Conservation (phyloP, 2,113 vertebrate genomes). For the Excalfactoria chinensis region DNA sequence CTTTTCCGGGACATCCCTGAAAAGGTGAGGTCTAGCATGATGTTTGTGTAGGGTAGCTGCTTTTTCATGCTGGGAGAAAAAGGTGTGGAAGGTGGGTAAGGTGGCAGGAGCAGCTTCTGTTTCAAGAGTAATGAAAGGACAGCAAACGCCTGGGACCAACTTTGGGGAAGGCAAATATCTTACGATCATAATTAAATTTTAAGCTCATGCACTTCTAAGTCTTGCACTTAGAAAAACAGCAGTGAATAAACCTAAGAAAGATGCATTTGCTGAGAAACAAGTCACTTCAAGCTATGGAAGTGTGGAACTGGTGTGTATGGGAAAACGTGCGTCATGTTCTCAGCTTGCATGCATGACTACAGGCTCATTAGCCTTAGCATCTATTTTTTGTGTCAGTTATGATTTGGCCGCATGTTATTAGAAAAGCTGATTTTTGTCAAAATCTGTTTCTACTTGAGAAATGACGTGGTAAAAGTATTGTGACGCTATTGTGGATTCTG, state of each 20-base stretch:
- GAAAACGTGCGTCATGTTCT: not conserved
- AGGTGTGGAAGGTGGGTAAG: rapidly evolving
- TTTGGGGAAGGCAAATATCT: not conserved
- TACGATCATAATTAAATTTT: not conserved
- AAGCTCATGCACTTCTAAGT: not conserved
- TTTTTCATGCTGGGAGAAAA: not conserved
- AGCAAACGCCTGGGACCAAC: not conserved
- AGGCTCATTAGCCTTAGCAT: not conserved
- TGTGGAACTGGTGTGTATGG: not conserved
- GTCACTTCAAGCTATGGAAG: not conserved
- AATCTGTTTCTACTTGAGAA: not conserved
- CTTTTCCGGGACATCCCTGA: not conserved
- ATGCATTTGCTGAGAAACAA: not conserved
- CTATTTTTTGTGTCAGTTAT: not conserved
- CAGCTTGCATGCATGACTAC: not conserved
- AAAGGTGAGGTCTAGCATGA: not conserved
- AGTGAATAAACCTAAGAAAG: not conserved
- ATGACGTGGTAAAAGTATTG: not conserved
- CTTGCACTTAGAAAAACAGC: not conserved
- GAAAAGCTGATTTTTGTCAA: not conserved
- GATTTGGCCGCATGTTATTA: not conserved
- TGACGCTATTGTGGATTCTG: not conserved
- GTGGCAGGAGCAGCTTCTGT: not conserved
- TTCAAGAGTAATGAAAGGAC: not conserved
- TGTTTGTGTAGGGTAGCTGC: not conserved